Base-by-base conservation (phyloP, 2,797 vertebrate genomes). In the Gephyroberyx darwinii region DNA sequence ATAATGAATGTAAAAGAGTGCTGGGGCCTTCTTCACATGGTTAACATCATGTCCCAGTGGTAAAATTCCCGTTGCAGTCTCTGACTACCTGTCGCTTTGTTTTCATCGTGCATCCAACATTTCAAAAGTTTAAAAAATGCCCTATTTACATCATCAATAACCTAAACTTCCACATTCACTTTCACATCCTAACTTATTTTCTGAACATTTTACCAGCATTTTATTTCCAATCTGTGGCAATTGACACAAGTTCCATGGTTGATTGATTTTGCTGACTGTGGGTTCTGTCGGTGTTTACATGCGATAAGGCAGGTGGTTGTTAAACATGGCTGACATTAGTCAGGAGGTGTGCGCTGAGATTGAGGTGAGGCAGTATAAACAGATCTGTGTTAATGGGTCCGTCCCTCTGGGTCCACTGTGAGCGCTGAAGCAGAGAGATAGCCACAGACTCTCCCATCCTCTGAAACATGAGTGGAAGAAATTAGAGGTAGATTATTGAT, bases 261-360 rank as follows among this genome's bases (percentile, higher is more conserved):
- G 89, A 85, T 78, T 88, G 80, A 90, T 86, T 90, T 53, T 22
- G 8, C 65, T 9, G 50, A 33, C 0, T 31, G 41, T 57, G 60
- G 76, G 77, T 65, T 75, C 37, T 76, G 74, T 77, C 75, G 69
- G 65, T 91, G 88, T 87, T 77, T 71, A 76, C 68, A 65, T 61
- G 75, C 20, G 87, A 93, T 90, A 91, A 92, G 88, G 71, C 71
- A 68, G 88, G 60, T 39, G 66, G 75, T 84, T 85, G 81, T 90
- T 91, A 85, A 91, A 93, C 85, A 90, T 78, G 82, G 78, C 70
- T 76, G 88, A 83, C 85, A 87, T 90, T 84, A 90, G 80, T 86
- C 74, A 65, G 71, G 59, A 83, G 83, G 80, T 78, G 67, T 71
- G 55, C 60, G 55, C 77, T 80, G 71, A 89, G 76, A 92, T 87